Conservation (phyloP, 2,113 vertebrate genomes). For the Pteropus alecto region DNA sequence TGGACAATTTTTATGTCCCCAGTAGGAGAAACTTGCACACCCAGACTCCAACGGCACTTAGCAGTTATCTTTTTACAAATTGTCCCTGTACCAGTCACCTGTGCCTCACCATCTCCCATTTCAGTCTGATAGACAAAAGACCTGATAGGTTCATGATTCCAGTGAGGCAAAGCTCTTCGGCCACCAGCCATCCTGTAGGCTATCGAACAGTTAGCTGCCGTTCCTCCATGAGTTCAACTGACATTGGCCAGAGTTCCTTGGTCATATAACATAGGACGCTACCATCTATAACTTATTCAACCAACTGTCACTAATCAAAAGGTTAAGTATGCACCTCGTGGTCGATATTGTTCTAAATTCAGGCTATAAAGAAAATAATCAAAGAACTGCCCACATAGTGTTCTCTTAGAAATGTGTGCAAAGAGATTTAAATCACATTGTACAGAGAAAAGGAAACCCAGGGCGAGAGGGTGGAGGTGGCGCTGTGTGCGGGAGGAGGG, state of each 20-base stretch:
- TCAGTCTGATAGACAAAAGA: neutral
- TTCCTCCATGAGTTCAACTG: neutral
- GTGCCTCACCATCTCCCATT: neutral
- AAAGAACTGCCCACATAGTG: neutral
- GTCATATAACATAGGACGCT: neutral
- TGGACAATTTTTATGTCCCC: neutral
- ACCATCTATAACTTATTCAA: neutral
- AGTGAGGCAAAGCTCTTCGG: neutral
- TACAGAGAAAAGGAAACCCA: neutral
- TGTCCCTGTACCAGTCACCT: fast-evolving
- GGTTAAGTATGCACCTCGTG: no score
- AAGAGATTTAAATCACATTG: neutral
- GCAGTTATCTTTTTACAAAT: neutral
- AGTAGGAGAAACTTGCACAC: neutral
- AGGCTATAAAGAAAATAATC: neutral
- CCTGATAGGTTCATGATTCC: fast-evolving
- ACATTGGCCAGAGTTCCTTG: neutral
- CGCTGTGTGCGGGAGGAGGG: fast-evolving
- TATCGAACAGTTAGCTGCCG: fast-evolving
- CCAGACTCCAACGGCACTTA: fast-evolving
- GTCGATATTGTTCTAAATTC: neutral
- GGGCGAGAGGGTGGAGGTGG: neutral
- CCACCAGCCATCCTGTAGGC: fast-evolving
- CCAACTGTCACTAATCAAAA: neutral
- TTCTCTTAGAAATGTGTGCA: neutral